A percentile compares a stretch with the other conserved stretches of the same genome.
Conservation (phyloP, 2,888 invertebrate species). For the Hemaris fuciformis region DNA sequence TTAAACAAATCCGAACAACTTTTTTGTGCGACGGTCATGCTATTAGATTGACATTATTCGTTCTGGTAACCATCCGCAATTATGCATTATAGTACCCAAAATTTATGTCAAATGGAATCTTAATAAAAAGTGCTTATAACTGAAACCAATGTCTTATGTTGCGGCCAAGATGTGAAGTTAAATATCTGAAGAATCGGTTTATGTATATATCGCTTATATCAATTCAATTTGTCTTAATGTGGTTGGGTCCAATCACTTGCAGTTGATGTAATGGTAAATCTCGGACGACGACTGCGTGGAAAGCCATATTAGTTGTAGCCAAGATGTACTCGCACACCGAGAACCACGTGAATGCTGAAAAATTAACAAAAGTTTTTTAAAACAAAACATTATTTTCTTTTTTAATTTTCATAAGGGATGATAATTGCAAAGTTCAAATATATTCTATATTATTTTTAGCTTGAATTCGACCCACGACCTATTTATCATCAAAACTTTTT, state of each 20-base stretch:
- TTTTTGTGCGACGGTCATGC: neutral
- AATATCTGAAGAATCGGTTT: neutral
- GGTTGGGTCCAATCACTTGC: constrained; percentile 81
- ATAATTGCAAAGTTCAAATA: too few species aligned
- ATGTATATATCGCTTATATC: neutral
- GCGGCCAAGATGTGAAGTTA: neutral
- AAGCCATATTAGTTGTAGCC: constrained; percentile 95
- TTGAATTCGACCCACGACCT: too few species aligned
- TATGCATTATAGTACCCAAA: neutral
- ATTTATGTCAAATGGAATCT: too few species aligned
- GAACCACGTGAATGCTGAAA: constrained; percentile 96
- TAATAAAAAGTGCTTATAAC: too few species aligned
- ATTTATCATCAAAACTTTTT: too few species aligned
- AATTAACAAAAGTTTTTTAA: neutral
- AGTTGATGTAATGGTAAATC: constrained; percentile 93
- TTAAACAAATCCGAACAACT: neutral
- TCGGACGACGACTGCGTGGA: constrained; percentile 92
- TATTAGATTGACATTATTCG: too few species aligned
- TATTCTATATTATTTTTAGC: too few species aligned
- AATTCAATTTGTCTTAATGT: constrained; percentile 11
- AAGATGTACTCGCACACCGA: constrained; percentile 96
- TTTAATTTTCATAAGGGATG: too few species aligned
- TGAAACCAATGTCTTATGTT: too few species aligned
- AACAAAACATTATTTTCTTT: too few species aligned
- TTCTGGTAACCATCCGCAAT: too few species aligned